phyloP scores from a whole-genome alignment of 1,140 invertebrate genomes.

The Cataglyphis hispanica region DNA sequence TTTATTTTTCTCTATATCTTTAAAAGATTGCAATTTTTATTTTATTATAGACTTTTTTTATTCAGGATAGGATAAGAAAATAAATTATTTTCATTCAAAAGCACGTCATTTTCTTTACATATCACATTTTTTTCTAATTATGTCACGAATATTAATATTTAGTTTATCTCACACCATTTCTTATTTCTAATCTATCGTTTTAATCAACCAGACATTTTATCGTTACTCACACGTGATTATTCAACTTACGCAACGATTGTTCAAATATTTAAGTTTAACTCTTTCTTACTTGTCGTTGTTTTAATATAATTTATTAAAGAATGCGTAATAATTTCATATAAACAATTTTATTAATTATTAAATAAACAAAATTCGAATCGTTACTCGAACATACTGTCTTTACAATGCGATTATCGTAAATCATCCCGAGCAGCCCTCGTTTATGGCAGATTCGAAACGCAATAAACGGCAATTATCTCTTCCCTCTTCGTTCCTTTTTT shows the following conservation, averaged over 20 bases:
- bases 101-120: too few relatives aligned
- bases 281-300: conserved; percentile 1
- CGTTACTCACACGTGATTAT: not conserved
- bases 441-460: not conserved
- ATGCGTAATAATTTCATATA: not conserved
- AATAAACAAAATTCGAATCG: not conserved
- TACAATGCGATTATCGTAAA: not conserved
- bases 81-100: not conserved
- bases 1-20: not conserved
- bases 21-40: not conserved
- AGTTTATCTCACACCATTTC: not conserved
- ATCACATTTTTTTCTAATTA: not conserved
- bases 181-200: conserved; percentile 28
- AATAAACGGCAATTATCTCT: not conserved
- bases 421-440: not conserved
- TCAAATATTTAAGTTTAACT: not conserved
- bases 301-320: not conserved
- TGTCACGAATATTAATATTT: not conserved
- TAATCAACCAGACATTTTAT: not conserved
- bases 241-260: not conserved
- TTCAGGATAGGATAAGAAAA: not conserved
- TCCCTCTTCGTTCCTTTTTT: not conserved
- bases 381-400: not conserved
- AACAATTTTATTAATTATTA: not conserved
- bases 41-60: not conserved